A percentile compares a stretch with the other conserved stretches of the same genome.
Evolutionary conservation across 2,113 vertebrate genomes (phyloP).

Genomic region (Tautogolabrus adspersus): DNA sequence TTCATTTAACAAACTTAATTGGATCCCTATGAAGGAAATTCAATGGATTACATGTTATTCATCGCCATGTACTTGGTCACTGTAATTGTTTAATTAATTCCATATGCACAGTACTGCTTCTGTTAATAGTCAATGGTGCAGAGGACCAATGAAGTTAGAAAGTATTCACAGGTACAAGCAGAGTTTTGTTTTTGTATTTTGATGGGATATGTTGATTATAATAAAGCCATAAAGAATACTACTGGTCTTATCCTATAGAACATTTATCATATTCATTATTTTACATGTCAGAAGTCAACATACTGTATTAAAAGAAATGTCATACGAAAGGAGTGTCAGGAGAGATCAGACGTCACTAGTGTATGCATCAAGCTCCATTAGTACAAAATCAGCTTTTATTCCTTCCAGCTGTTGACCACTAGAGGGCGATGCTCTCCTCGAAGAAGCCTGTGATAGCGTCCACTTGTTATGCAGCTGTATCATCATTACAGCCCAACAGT

Average conservation of each 20-base stretch:
- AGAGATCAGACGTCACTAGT: not conserved
- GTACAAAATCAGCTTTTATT: not conserved
- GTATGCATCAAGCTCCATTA: not conserved
- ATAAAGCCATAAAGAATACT: not conserved
- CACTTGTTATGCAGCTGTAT: conserved; percentile 50
- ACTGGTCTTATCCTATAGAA: not conserved
- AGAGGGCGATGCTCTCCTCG: conserved; percentile 54
- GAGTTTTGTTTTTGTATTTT: too few species aligned
- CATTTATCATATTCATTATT: not conserved
- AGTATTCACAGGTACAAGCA: too few species aligned
- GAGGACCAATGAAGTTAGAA: not conserved
- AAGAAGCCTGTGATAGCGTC: conserved; percentile 3
- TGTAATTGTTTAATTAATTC: not conserved
- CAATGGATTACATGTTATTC: not conserved
- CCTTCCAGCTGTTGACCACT: conserved; percentile 39
- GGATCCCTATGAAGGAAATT: too few species aligned
- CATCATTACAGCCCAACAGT: conserved; percentile 23
- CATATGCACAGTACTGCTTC: not conserved
- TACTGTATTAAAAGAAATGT: not conserved
- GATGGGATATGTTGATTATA: too few species aligned
- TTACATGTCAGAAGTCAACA: not conserved
- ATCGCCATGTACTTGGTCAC: not conserved
- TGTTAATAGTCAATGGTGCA: not conserved
- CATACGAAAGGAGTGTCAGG: not conserved
- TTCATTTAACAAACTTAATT: too few species aligned